A percentile compares a stretch with the other conserved stretches of the same genome.
These are phyloP conservation scores for Acanthopagrus latus DNA, from an alignment of 2,797 vertebrate species.

Conservation along the genomic window DNA sequence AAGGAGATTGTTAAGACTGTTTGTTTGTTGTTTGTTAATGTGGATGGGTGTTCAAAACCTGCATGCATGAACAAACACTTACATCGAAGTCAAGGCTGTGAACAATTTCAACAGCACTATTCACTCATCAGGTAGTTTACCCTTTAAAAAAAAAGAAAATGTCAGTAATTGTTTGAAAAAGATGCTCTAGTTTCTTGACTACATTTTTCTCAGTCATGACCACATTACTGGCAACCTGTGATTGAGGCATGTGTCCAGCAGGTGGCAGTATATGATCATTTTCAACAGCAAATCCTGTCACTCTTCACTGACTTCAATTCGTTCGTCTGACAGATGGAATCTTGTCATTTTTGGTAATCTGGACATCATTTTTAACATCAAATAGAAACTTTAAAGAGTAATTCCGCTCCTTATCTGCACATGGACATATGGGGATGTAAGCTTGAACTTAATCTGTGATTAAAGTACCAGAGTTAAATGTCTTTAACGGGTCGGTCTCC, in stretches of 20 bases:
- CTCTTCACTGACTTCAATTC: not conserved
- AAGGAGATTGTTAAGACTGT: not conserved
- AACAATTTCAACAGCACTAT: not conserved
- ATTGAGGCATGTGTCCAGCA: slow-evolving; percentile 49
- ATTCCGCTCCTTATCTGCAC: not conserved
- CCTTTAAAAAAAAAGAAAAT: not conserved
- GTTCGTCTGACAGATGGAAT: not conserved
- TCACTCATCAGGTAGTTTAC: too few species aligned
- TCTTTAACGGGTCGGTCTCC: not conserved
- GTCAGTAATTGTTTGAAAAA: not conserved
- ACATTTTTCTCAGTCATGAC: not conserved
- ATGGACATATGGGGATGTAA: accelerated
- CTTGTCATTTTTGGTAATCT: not conserved
- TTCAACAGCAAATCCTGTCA: not conserved
- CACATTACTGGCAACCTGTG: not conserved
- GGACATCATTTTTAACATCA: not conserved
- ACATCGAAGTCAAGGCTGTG: not conserved
- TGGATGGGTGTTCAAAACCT: not conserved
- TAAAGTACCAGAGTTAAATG: not conserved
- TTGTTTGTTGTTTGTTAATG: not conserved
- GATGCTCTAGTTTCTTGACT: not conserved
- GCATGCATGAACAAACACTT: not conserved
- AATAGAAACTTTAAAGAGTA: not conserved
- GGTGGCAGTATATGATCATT: slow-evolving; percentile 50
- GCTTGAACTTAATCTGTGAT: not conserved